Conservation (phyloP, 2,888 invertebrate genomes). For the Oligia strigilis region DNA sequence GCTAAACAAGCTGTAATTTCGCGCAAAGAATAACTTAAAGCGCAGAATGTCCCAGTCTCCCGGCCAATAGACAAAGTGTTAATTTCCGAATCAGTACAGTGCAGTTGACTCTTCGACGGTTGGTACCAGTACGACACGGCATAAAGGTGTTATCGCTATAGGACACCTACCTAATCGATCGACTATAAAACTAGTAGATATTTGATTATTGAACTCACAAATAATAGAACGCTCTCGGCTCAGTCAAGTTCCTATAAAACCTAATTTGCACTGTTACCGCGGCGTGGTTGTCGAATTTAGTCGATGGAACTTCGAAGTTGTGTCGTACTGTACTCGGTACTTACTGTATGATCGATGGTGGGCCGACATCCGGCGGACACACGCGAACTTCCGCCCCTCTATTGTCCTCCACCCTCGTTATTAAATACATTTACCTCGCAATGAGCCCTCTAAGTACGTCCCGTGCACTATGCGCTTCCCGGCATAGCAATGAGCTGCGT, state of each 20-base stretch:
- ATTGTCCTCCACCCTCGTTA: conserved; percentile 82
- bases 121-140: conserved; percentile 31
- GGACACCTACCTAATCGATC: neutral
- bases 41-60: neutral
- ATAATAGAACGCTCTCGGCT: neutral
- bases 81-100: neutral
- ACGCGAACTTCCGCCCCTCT: conserved; percentile 80
- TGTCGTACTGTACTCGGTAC: conserved; percentile 28
- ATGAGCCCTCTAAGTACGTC: conserved; percentile 73
- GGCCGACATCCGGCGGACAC: conserved; percentile 86
- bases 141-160: neutral
- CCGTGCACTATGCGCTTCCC: conserved; percentile 64
- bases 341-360: conserved; percentile 76
- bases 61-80: neutral
- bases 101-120: conserved; percentile 28
- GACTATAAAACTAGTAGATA: neutral
- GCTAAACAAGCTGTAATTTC: neutral
- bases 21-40: neutral
- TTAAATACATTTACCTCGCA: conserved; percentile 71
- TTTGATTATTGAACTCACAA: neutral
- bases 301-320: neutral
- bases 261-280: neutral
- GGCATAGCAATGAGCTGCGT: conserved; percentile 66
- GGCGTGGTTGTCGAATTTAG: neutral
- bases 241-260: neutral